phyloP scores from a whole-genome alignment of 2,113 vertebrate genomes.

The Synchiropus splendidus region DNA sequence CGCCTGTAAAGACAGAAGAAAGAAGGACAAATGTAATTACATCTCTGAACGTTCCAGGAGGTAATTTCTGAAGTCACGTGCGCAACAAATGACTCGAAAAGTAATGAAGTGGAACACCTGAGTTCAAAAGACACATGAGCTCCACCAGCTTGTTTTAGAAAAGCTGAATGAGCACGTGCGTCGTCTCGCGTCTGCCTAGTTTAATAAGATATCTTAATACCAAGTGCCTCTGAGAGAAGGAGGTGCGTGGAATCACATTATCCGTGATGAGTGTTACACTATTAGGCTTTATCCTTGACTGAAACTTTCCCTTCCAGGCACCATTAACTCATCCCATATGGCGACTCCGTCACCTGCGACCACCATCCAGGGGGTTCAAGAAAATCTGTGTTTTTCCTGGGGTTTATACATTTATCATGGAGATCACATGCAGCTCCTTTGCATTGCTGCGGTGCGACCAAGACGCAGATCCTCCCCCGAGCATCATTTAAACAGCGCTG shows the following conservation, averaged over 20 bases:
- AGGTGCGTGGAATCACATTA: slow-evolving; percentile 39
- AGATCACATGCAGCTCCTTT: slow-evolving; percentile 60
- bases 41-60: slow-evolving; percentile 36
- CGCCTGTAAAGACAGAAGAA: background rate
- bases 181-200: slow-evolving; percentile 33
- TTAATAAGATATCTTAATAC: slow-evolving; percentile 56
- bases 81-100: slow-evolving; percentile 48
- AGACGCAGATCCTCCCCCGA: slow-evolving; percentile 53
- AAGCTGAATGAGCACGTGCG: slow-evolving; percentile 20
- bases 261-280: slow-evolving; percentile 54
- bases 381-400: slow-evolving; percentile 57
- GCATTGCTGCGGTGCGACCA: slow-evolving; percentile 63
- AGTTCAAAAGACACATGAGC: slow-evolving; percentile 33
- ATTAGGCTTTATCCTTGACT: slow-evolving; percentile 67
- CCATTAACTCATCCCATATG: slow-evolving; percentile 69
- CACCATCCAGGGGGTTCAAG: slow-evolving; percentile 53
- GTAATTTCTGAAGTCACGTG: slow-evolving; percentile 49
- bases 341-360: slow-evolving; percentile 68
- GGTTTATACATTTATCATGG: slow-evolving; percentile 67
- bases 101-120: slow-evolving; percentile 52
- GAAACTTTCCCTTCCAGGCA: slow-evolving; percentile 66
- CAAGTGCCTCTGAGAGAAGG: slow-evolving; percentile 24
- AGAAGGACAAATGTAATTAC: slow-evolving; percentile 30
- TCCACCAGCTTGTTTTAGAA: slow-evolving; percentile 14
- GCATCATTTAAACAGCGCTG: slow-evolving; percentile 60